These are phyloP conservation scores for Andrena chrysosceles DNA, from an alignment of 2,888 invertebrate species.

Conservation along the genomic window DNA sequence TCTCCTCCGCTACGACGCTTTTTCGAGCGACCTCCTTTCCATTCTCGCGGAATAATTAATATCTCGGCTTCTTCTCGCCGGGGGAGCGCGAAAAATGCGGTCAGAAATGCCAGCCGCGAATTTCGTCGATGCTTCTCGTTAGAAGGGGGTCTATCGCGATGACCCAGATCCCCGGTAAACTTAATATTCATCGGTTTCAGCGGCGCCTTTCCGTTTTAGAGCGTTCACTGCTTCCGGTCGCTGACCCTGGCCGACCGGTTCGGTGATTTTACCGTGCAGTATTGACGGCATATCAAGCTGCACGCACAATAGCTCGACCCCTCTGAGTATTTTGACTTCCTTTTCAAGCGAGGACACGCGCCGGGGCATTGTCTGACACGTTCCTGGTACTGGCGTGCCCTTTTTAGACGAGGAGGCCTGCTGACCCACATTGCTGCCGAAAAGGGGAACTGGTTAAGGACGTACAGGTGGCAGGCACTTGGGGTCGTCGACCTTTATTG, in stretches of 20 bases:
- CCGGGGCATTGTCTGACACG: slow-evolving; percentile 18
- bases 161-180: slow-evolving; percentile 30
- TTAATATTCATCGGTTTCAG: slow-evolving; percentile 7
- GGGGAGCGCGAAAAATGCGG: slow-evolving; percentile 29
- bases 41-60: slow-evolving; percentile 27
- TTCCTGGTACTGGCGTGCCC: slow-evolving; percentile 16
- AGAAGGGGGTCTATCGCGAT: slow-evolving; percentile 9
- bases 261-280: neutral
- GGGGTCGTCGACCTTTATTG: slow-evolving; percentile 58
- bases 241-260: neutral
- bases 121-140: slow-evolving; percentile 35
- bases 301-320: slow-evolving; percentile 22
- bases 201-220: neutral
- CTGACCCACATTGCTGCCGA: slow-evolving; percentile 43
- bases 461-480: slow-evolving; percentile 68
- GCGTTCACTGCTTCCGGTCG: neutral
- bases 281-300: neutral
- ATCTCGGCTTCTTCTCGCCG: slow-evolving; percentile 11
- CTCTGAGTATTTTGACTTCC: slow-evolving; percentile 6
- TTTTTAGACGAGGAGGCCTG: slow-evolving; percentile 32
- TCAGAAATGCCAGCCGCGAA: slow-evolving; percentile 12
- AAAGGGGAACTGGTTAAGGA: slow-evolving; percentile 61
- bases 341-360: slow-evolving; percentile 20
- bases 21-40: slow-evolving; percentile 22
- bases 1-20: neutral